A percentile compares a stretch with the other conserved stretches of the same genome.
These are phyloP conservation scores for Chrosomus eos DNA, from an alignment of 2,797 vertebrate species.

Conservation along the genomic window DNA sequence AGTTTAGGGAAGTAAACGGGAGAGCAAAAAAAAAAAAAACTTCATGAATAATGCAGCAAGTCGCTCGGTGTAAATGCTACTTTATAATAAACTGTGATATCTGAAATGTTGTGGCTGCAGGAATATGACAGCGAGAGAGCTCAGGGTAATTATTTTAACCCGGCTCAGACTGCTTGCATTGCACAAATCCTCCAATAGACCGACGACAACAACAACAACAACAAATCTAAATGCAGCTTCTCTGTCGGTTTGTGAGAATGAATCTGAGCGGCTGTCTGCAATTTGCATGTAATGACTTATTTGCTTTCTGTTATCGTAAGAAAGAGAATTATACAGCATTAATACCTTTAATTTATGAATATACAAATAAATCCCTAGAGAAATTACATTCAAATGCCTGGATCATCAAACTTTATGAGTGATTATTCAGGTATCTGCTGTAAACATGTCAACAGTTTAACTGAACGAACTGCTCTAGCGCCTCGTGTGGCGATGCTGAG, in stretches of 20 bases:
- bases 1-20: background rate
- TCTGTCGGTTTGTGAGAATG: background rate
- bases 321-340: background rate
- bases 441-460: background rate
- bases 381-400: background rate
- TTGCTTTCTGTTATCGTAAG: background rate
- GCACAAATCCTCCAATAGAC: constrained; percentile 20
- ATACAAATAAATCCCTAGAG: constrained; percentile 2
- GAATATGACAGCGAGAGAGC: background rate
- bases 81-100: constrained; percentile 4
- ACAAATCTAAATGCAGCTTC: background rate
- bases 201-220: background rate
- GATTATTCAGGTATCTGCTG: background rate
- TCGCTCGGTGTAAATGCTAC: background rate
- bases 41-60: constrained; percentile 26
- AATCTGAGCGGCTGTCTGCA: constrained; percentile 10
- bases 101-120: background rate
- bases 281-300: constrained; percentile 16
- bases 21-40: background rate
- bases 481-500: background rate
- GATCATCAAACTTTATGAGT: background rate
- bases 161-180: background rate
- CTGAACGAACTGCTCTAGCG: background rate
- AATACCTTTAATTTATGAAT: background rate
- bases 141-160: constrained; percentile 31